Base-by-base conservation (phyloP, 2,888 invertebrate genomes). In the Andrena flavipes region DNA sequence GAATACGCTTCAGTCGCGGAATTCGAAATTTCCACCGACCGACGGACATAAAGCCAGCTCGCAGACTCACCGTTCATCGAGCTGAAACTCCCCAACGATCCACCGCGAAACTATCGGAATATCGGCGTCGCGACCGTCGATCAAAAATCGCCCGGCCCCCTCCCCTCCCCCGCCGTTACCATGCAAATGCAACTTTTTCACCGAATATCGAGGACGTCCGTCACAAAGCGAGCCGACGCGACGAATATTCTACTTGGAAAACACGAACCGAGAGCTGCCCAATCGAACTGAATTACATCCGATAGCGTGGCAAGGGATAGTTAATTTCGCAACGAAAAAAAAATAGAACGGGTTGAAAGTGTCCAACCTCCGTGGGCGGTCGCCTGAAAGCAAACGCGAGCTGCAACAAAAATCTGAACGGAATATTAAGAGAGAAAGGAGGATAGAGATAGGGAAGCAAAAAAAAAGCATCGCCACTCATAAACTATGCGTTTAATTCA, bases 351-450 rank as follows among this genome's bases (percentile, higher is more conserved):
- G 49, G 42, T 8, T 20, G 51, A 6, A 20, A 20, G 20, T 8
- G 8, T 29, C 6, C 60, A 3, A 23, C 1, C 20, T 63, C 8
- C 7, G 76, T 13, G 20, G 20, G 6, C 6, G 60, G 16, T 13
- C 62, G 20, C 33, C 74, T n/a, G 51, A 7, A 62, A 54, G 51
- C n/a, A 75, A 67, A 30, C 67, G 48, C 42, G 75, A 62, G 77
- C 76, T 67, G 67, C 30, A 67, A 75, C 51, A 67, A n/a, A 75
- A 78, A 67, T 75, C 35, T 16, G 3, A 51, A 35, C 20, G 10
- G 59, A 4, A 68, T 13, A 48, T 42, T 30, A 49, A 60, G 48
- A 0, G 20, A 51, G 16, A 23, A 8, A 30, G 29, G n/a, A n/a
- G n/a, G n/a, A n/a, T n/a, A n/a, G n/a, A n/a, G n/a, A n/a, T n/a